Conservation (phyloP, 92 coral and sea anemone species). For the Palythoa grandis region DNA sequence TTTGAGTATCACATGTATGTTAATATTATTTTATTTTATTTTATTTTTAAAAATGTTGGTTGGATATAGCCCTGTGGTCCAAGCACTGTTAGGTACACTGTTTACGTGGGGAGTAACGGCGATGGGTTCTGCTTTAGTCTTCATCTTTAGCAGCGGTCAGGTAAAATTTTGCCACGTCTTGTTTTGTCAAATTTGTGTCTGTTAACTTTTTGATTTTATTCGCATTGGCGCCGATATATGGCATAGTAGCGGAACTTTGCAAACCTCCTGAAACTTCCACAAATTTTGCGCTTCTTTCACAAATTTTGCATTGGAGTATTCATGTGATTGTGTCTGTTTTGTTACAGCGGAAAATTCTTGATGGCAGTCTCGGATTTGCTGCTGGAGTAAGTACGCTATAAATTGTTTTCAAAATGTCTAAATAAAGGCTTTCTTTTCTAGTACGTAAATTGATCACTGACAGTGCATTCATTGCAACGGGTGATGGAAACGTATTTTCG, state of each 20-base stretch:
- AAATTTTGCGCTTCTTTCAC: no score
- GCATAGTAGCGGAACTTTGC: no score
- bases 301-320: not conserved
- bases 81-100: slow-evolving; percentile 94
- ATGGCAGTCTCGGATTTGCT: slow-evolving; percentile 98
- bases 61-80: slow-evolving; percentile 81
- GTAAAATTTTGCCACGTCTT: slow-evolving; percentile 51
- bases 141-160: slow-evolving; percentile 91
- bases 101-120: slow-evolving; percentile 99
- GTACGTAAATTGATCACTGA: no score
- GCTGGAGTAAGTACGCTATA: slow-evolving; percentile 85
- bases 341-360: slow-evolving; percentile 89
- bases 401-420: no score
- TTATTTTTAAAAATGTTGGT: slow-evolving; percentile 65
- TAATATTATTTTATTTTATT: not conserved
- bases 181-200: no score
- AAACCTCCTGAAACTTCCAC: no score
- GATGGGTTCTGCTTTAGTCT: slow-evolving; percentile 88
- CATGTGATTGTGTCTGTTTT: slow-evolving; percentile 6
- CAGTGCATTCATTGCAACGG: no score
- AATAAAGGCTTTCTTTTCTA: no score
- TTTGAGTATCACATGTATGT: not conserved
- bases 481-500: no score
- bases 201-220: no score
- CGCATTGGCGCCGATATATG: not conserved